Percentiles rank a stretch among this genome's conserved stretches.
These are phyloP conservation scores for Onychorhynchus coronatus DNA, from an alignment of 2,113 vertebrate species.

Conservation along the genomic window DNA sequence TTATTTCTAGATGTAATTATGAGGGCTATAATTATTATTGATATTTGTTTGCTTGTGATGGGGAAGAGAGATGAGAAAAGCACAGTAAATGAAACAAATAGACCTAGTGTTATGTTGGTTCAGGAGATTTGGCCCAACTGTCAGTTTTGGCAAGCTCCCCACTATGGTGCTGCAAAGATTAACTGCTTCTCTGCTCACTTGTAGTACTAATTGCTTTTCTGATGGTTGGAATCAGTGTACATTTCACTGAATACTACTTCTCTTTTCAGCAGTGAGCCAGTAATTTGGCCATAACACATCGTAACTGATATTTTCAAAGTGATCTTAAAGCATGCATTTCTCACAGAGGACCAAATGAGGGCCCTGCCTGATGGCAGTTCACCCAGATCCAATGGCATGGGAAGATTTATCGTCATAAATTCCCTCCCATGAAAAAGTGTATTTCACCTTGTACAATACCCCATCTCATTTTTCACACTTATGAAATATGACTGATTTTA, in stretches of 20 bases:
- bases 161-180: neutral
- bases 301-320: neutral
- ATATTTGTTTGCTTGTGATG: neutral
- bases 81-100: neutral
- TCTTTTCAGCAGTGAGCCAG: neutral
- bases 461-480: neutral
- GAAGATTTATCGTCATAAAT: neutral
- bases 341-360: neutral
- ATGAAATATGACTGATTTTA: neutral
- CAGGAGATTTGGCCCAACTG: neutral
- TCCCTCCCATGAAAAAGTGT: neutral
- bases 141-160: neutral
- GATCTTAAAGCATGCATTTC: neutral
- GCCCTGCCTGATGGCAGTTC: neutral
- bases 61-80: neutral
- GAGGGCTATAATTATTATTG: neutral
- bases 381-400: neutral
- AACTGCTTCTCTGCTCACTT: slow-evolving; percentile 5
- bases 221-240: neutral
- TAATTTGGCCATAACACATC: neutral
- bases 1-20: neutral
- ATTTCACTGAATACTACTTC: slow-evolving; percentile 2
- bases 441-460: neutral
- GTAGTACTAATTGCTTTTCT: neutral
- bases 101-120: neutral